A percentile compares a stretch with the other conserved stretches of the same genome.
Conservation (phyloP, 2,888 invertebrate species). For the Euplagia quadripunctaria region DNA sequence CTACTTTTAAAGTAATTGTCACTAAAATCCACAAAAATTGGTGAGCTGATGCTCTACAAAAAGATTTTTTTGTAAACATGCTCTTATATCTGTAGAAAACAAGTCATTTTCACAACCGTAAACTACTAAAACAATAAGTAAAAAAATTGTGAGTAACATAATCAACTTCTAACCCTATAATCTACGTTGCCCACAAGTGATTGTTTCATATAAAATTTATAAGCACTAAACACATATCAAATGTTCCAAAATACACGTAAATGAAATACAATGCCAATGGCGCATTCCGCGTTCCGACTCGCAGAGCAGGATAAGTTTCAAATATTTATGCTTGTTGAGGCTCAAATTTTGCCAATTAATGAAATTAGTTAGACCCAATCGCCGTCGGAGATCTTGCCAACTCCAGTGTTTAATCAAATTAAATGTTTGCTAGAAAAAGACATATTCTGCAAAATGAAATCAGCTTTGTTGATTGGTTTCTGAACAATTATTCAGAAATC, state of each 20-base stretch:
- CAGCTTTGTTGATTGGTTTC: conserved; percentile 47
- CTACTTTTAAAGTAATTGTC: too few species aligned
- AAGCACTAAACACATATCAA: not conserved
- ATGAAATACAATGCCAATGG: conserved; percentile 34
- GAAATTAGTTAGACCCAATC: conserved; percentile 53
- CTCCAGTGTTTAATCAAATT: conserved; percentile 52
- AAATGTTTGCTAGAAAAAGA: conserved; percentile 50
- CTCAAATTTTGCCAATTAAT: conserved; percentile 54
- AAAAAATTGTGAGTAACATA: not conserved
- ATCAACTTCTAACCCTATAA: not conserved
- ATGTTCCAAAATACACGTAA: conserved; percentile 24
- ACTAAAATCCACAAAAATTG: too few species aligned
- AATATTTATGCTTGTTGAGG: conserved; percentile 55
- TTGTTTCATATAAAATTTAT: not conserved
- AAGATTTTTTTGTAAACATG: too few species aligned
- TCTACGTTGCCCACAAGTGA: not conserved
- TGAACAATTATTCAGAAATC: conserved; percentile 30
- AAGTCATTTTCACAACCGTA: not conserved
- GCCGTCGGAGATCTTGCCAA: conserved; percentile 37
- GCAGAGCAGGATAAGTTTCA: conserved; percentile 45
- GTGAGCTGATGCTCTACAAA: too few species aligned
- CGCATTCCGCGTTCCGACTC: conserved; percentile 32
- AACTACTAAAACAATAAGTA: not conserved
- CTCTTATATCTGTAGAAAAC: not conserved
- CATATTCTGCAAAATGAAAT: conserved; percentile 40